Evolutionary conservation across 2,113 vertebrate species (phyloP).

Genomic region (Aspidoscelis tigris): DNA sequence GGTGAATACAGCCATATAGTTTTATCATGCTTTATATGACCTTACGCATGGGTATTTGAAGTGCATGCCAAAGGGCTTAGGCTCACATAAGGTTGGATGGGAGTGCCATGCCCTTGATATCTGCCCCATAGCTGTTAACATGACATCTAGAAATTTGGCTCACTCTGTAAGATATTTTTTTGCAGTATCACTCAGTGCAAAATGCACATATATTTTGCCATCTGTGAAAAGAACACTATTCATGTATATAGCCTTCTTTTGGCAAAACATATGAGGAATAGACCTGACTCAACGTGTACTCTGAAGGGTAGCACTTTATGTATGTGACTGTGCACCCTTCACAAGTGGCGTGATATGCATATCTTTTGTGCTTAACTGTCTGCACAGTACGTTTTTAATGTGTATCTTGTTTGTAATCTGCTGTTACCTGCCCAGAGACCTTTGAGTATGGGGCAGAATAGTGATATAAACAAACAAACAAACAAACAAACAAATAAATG

Average conservation of each 20-base stretch:
- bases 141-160: neutral
- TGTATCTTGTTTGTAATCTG: too few species aligned
- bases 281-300: neutral
- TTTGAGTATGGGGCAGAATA: too few species aligned
- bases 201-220: neutral
- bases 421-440: too few species aligned
- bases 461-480: too few species aligned
- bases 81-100: neutral
- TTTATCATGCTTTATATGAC: too few species aligned
- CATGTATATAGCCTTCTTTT: neutral
- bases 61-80: too few species aligned
- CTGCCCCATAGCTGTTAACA: neutral
- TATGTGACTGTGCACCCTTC: neutral
- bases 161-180: neutral
- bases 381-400: neutral
- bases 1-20: too few species aligned
- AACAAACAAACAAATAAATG: too few species aligned
- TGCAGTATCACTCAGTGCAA: neutral
- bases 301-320: slow-evolving; percentile 3
- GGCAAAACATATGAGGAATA: neutral
- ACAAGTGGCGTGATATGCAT: neutral
- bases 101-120: neutral
- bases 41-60: too few species aligned
- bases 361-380: neutral
- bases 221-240: neutral